A percentile compares a stretch with the other conserved stretches of the same genome.
phyloP scores from a whole-genome alignment of 2,113 vertebrate genomes.

The Micromys minutus region DNA sequence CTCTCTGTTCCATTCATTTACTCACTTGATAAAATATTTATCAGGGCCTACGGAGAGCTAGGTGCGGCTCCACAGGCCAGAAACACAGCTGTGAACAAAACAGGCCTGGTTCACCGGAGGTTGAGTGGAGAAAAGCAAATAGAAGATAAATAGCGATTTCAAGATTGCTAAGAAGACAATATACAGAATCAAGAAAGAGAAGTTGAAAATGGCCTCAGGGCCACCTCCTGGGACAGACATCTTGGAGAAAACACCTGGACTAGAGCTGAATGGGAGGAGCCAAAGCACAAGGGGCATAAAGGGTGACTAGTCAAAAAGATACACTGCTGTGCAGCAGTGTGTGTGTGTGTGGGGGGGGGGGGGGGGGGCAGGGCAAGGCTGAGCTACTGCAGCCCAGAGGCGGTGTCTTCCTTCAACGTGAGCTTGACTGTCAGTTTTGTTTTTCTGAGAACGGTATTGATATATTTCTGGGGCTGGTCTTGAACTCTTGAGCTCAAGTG shows the following conservation, averaged over 20 bases:
- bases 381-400: background rate
- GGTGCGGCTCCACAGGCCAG: background rate
- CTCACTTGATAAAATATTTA: constrained; percentile 67
- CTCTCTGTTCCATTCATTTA: constrained; percentile 62
- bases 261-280: background rate
- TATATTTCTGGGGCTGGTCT: background rate
- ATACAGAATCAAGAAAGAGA: background rate
- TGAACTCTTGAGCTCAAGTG: background rate
- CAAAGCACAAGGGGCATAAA: background rate
- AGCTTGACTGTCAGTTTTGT: background rate
- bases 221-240: background rate
- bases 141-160: background rate
- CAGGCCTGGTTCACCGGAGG: constrained; percentile 15
- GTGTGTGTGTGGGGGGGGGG: too few species aligned
- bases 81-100: constrained; percentile 21
- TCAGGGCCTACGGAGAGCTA: constrained; percentile 27
- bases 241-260: background rate
- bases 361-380: background rate
- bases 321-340: too few species aligned
- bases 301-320: background rate
- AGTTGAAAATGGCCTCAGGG: background rate
- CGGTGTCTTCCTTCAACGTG: background rate
- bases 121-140: background rate
- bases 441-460: background rate
- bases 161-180: background rate